Percentiles rank a stretch among this genome's conserved stretches.
Evolutionary conservation across 2,888 invertebrate species (phyloP).

Genomic region (Agapetus fuscipes): DNA sequence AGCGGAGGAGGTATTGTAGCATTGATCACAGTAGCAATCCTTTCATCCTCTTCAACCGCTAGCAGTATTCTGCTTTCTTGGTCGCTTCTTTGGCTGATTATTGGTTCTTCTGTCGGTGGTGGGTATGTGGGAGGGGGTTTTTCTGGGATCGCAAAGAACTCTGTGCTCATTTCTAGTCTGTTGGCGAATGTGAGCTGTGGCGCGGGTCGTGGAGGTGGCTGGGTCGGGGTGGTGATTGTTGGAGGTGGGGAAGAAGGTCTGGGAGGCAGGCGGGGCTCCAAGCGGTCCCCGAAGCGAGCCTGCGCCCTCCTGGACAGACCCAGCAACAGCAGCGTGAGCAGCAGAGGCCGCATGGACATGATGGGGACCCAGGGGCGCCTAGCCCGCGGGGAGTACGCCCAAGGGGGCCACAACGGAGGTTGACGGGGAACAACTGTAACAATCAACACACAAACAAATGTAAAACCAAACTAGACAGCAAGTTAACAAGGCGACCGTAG

Average conservation of each 20-base stretch:
- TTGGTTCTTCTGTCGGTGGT: constrained; percentile 30
- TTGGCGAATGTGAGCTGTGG: constrained; percentile 34
- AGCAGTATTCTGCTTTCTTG: constrained; percentile 24
- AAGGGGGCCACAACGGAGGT: no score
- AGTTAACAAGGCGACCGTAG: no score
- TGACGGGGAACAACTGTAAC: no score
- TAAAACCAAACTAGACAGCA: no score
- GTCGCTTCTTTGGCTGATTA: constrained; percentile 29
- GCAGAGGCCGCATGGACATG: constrained; percentile 31
- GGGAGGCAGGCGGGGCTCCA: constrained; percentile 34
- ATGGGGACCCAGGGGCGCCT: neutral
- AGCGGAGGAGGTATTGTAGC: constrained; percentile 25
- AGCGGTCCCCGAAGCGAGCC: constrained; percentile 26
- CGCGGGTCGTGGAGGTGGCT: constrained; percentile 30
- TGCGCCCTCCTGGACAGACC: constrained; percentile 29
- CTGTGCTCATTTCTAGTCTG: constrained; percentile 72
- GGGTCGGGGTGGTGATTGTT: constrained; percentile 27
- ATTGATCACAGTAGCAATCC: constrained; percentile 11
- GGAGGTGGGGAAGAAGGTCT: constrained; percentile 25
- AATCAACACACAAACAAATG: no score
- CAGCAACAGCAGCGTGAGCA: constrained; percentile 29
- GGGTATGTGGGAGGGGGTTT: constrained; percentile 32
- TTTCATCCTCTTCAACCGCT: constrained; percentile 16
- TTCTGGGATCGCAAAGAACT: constrained; percentile 69
- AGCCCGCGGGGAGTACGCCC: no score